A percentile compares a stretch with the other conserved stretches of the same genome.
phyloP scores from a whole-genome alignment of 2,888 invertebrate species.

The Agrochola litura region DNA sequence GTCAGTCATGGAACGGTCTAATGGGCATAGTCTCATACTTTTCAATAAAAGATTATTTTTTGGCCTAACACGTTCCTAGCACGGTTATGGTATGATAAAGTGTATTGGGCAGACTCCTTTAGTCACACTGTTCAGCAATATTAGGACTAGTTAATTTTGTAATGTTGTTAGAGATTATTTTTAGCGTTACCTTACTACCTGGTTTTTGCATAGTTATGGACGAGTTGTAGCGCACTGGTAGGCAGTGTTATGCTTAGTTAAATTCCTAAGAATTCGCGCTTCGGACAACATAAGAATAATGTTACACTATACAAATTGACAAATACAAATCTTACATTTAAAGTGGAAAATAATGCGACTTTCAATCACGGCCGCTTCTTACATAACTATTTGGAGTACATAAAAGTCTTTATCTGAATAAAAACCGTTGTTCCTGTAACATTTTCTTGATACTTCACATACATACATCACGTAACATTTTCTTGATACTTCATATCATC shows the following conservation, averaged over 20 bases:
- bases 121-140: conserved; percentile 21
- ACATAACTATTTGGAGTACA: background rate
- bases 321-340: background rate
- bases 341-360: background rate
- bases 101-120: background rate
- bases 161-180: conserved; percentile 40
- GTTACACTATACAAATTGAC: background rate
- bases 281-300: background rate
- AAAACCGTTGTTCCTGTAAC: background rate
- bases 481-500: background rate
- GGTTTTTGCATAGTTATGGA: conserved; percentile 17
- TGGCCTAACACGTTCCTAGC: background rate
- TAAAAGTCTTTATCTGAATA: background rate
- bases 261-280: background rate
- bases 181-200: conserved; percentile 1
- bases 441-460: background rate
- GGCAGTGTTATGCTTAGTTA: background rate
- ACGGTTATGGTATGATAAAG: background rate
- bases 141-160: conserved; percentile 19
- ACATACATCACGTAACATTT: too few species aligned
- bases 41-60: background rate
- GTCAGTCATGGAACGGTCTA: background rate
- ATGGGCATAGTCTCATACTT: background rate
- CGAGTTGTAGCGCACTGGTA: background rate
- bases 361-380: background rate